Conservation (phyloP, 2,113 vertebrate species). For the Glareola pratincola region DNA sequence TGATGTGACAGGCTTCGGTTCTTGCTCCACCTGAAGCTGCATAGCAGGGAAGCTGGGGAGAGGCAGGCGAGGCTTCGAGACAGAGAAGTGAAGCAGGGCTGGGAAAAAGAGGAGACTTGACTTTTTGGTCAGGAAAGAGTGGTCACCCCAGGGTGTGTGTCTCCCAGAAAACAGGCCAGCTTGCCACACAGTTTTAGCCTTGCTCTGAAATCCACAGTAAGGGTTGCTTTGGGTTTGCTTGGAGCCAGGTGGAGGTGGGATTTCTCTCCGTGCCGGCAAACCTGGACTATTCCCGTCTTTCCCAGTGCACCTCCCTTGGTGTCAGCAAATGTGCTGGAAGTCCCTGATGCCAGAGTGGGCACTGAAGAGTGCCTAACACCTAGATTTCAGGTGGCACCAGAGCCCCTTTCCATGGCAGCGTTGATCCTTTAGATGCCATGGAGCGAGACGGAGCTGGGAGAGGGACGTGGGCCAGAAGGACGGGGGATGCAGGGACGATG, state of each 20-base stretch:
- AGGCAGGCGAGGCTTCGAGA: neutral
- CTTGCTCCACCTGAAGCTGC: neutral
- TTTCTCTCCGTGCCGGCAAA: neutral
- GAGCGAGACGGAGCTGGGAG: neutral
- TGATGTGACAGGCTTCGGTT: neutral
- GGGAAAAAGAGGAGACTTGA: neutral
- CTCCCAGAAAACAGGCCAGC: neutral
- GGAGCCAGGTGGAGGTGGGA: neutral
- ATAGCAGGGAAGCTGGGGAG: neutral
- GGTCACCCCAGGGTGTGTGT: neutral
- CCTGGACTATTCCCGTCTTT: neutral
- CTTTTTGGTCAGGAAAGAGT: neutral
- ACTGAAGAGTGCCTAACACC: neutral
- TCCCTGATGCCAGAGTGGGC: neutral
- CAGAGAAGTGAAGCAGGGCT: neutral
- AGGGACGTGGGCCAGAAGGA: neutral
- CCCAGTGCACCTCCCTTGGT: neutral
- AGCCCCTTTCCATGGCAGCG: neutral
- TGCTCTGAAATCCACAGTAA: neutral
- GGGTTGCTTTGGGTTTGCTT: neutral
- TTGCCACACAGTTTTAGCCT: neutral
- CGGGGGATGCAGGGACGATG: neutral
- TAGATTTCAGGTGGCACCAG: neutral
- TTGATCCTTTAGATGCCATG: neutral
- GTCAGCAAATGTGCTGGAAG: neutral